phyloP scores from a whole-genome alignment of 2,797 vertebrate species.

The Adrianichthys oophorus region DNA sequence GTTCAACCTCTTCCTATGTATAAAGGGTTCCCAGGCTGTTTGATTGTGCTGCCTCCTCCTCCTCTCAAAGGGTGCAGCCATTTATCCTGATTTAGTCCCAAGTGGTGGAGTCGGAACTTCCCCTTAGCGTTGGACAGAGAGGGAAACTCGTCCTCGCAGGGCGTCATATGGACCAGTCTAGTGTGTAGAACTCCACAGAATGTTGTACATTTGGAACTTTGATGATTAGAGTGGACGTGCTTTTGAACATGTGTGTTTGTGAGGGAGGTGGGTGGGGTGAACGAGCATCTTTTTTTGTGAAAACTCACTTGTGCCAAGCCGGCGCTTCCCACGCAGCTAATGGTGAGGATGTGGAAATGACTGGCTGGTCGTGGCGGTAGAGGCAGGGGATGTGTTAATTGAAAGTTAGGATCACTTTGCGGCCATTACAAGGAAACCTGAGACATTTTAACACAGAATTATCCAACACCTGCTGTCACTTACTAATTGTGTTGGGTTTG shows the following conservation, averaged over 20 bases:
- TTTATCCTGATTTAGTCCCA: conserved; percentile 76
- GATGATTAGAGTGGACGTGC: conserved; percentile 37
- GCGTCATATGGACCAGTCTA: conserved; percentile 47
- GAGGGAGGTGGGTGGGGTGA: conserved; percentile 10
- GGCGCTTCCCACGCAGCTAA: conserved; percentile 76
- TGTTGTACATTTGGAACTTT: conserved; percentile 52
- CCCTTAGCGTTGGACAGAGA: conserved; percentile 66
- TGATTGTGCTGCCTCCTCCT: conserved; percentile 53
- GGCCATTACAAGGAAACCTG: conserved; percentile 90
- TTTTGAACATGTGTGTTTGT: conserved; percentile 9
- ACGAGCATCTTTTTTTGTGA: conserved; percentile 61
- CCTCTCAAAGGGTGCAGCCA: conserved; percentile 50
- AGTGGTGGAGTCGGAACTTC: conserved; percentile 70
- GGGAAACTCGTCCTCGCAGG: conserved; percentile 49
- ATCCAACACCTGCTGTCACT: conserved; percentile 85
- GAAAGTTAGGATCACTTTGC: conserved; percentile 90
- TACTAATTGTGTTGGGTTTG: conserved; percentile 86
- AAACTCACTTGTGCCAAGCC: conserved; percentile 63
- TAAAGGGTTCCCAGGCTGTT: conserved; percentile 45
- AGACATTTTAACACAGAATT: conserved; percentile 84
- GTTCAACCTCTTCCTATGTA: conserved; percentile 65
- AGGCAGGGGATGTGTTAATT: conserved; percentile 83
- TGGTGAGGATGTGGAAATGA: conserved; percentile 69
- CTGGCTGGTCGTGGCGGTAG: conserved; percentile 58
- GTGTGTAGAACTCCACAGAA: conserved; percentile 55